These are phyloP conservation scores for Sinohyriopsis cumingii DNA, from an alignment of 2,888 invertebrate genomes.

Conservation along the genomic window DNA sequence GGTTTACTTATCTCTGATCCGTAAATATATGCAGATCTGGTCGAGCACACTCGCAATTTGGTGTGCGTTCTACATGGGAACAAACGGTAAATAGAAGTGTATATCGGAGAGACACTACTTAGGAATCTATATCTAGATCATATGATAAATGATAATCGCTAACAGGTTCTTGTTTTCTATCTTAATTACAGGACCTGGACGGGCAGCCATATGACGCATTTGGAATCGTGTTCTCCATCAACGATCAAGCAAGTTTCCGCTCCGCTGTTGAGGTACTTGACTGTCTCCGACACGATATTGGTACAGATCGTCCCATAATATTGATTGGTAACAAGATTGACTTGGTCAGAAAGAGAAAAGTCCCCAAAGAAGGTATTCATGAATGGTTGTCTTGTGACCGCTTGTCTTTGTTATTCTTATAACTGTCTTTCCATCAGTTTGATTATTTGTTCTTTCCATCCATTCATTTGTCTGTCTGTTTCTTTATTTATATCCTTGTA, in stretches of 20 bases:
- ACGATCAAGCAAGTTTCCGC: conserved; percentile 86
- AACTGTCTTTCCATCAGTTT: too few relatives aligned
- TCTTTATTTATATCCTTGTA: too few relatives aligned
- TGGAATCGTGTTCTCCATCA: conserved; percentile 91
- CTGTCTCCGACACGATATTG: conserved; percentile 86
- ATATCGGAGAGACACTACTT: too few relatives aligned
- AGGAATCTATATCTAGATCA: too few relatives aligned
- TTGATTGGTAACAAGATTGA: conserved; percentile 95
- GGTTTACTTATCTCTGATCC: too few relatives aligned
- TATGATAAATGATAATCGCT: too few relatives aligned
- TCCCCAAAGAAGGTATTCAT: conserved; percentile 85
- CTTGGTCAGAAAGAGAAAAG: conserved; percentile 87
- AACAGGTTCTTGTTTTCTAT: not conserved
- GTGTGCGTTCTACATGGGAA: too few relatives aligned
- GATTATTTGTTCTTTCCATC: too few relatives aligned
- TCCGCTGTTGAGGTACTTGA: conserved; percentile 87
- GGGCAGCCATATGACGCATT: conserved; percentile 84
- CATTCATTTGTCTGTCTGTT: too few relatives aligned
- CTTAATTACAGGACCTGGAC: conserved; percentile 74
- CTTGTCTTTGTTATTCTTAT: not conserved
- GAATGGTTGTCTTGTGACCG: conserved; percentile 17
- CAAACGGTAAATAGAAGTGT: too few relatives aligned
- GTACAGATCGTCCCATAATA: conserved; percentile 88
- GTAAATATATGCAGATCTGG: too few relatives aligned
- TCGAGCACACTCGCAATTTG: too few relatives aligned